Percentiles rank a stretch among this genome's conserved stretches.
phyloP scores from a whole-genome alignment of 2,888 invertebrate genomes.

The Acrocera orbiculus region DNA sequence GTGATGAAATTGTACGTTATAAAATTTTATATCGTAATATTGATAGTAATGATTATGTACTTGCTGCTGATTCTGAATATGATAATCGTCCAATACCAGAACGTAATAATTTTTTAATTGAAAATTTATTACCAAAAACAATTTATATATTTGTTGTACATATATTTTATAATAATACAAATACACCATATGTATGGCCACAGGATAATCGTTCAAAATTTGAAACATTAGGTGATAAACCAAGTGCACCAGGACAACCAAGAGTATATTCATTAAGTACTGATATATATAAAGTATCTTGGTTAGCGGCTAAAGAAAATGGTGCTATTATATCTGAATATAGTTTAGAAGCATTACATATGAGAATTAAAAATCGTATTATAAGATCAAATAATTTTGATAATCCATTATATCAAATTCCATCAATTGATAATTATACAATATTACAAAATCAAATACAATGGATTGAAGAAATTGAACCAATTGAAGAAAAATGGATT shows the following conservation, averaged over 20 bases:
- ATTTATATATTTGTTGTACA: conserved; percentile 57
- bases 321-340: conserved; percentile 60
- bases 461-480: conserved; percentile 38
- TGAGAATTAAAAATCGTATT: conserved; percentile 14
- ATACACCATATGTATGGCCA: conserved; percentile 52
- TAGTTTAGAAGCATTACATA: conserved; percentile 50
- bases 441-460: conserved; percentile 25
- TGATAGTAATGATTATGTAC: conserved; percentile 31
- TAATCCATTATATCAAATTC: conserved; percentile 1
- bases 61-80: conserved; percentile 9
- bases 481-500: conserved; percentile 38
- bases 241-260: conserved; percentile 60
- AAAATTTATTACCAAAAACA: conserved; percentile 49
- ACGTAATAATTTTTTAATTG: conserved; percentile 19
- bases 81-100: conserved; percentile 13
- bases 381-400: conserved; percentile 12
- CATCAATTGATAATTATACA: conserved; percentile 28
- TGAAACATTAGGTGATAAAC: conserved; percentile 63
- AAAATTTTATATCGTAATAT: conserved; percentile 35
- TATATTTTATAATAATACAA: conserved; percentile 41
- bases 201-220: conserved; percentile 49
- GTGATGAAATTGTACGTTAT: conserved; percentile 32
- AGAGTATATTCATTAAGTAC: conserved; percentile 53
- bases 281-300: conserved; percentile 59
- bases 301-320: conserved; percentile 61